Evolutionary conservation across 2,797 vertebrate species (phyloP).

Genomic region (Chrysocyon brachyurus): DNA sequence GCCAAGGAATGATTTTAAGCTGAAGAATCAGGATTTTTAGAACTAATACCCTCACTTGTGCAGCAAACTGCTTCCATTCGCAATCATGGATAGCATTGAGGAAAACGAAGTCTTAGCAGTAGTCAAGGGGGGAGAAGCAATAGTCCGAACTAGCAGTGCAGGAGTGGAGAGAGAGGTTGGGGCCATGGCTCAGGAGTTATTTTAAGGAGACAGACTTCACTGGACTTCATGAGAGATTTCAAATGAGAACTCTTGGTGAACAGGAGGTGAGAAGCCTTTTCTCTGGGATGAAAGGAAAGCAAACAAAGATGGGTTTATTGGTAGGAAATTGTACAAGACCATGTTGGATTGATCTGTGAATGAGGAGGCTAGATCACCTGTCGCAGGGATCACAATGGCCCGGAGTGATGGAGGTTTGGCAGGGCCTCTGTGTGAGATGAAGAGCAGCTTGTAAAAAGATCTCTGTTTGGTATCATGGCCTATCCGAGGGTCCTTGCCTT

Average conservation of each 20-base stretch:
- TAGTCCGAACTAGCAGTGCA: neutral
- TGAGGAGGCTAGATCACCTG: neutral
- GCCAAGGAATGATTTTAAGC: conserved; percentile 9
- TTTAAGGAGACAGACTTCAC: neutral
- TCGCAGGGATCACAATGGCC: neutral
- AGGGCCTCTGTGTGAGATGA: neutral
- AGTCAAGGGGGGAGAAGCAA: neutral
- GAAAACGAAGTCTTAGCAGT: neutral
- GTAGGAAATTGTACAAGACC: neutral
- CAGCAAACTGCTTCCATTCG: neutral
- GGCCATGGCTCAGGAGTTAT: neutral
- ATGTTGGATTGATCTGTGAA: neutral
- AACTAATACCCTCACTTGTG: neutral
- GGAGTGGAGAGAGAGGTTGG: neutral
- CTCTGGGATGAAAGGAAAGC: neutral
- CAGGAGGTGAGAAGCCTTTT: neutral
- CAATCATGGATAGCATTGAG: neutral
- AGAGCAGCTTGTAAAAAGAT: neutral
- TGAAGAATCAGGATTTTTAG: neutral
- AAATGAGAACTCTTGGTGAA: neutral
- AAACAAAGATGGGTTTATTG: neutral
- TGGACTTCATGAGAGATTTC: conserved; percentile 1
- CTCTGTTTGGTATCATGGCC: neutral
- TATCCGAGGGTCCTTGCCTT: neutral
- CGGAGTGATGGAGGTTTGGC: neutral